Conservation (phyloP, 1,140 invertebrate genomes). For the Ylistrum balloti region DNA sequence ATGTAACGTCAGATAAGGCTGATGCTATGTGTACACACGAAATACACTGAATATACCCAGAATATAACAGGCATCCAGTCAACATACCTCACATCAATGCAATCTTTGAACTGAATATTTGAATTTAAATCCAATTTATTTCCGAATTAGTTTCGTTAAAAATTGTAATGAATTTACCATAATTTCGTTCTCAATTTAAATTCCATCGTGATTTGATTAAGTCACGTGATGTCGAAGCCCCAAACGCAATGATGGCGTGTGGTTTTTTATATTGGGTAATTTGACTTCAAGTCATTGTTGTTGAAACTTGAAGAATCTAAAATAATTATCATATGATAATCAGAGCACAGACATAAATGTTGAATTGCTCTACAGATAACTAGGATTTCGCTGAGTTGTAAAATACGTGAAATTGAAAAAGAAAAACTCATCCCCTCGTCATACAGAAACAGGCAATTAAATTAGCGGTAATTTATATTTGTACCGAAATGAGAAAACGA, state of each 20-base stretch:
- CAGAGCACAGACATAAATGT: too few relatives aligned
- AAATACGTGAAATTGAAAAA: neutral
- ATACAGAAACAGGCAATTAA: neutral
- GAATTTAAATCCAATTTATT: slow-evolving; percentile 27
- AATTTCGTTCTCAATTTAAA: slow-evolving; percentile 36
- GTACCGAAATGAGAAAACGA: neutral
- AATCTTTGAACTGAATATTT: slow-evolving; percentile 1
- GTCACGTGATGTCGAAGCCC: neutral
- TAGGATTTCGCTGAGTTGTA: neutral
- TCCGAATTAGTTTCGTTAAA: neutral
- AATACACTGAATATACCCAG: neutral
- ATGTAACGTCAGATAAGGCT: neutral
- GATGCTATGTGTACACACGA: neutral
- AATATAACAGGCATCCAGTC: neutral
- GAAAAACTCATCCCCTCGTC: neutral
- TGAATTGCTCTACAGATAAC: neutral
- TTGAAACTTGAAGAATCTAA: neutral
- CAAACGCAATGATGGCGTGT: neutral
- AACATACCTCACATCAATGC: neutral
- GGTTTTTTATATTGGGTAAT: neutral
- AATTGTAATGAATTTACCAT: slow-evolving; percentile 27
- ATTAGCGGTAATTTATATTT: neutral
- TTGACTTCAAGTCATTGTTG: neutral
- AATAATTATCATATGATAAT: neutral
- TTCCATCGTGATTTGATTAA: slow-evolving; percentile 8